phyloP scores from a whole-genome alignment of 2,888 invertebrate species.

The Caenorhabditis afra region DNA sequence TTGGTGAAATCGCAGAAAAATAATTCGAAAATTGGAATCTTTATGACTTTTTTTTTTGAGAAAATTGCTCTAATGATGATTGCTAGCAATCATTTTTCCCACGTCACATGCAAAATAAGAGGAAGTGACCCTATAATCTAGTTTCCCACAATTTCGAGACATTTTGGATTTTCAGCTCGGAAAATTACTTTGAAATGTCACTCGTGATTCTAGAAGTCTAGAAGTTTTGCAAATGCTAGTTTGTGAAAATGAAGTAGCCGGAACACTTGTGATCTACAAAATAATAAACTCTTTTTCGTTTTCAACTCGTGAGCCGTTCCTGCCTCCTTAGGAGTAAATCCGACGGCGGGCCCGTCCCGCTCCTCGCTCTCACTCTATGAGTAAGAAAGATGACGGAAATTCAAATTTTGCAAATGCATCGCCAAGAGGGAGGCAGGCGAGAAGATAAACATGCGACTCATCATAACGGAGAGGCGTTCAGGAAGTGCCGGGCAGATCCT shows the following conservation, averaged over 20 bases:
- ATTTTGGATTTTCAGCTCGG: no score
- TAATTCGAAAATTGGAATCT: no score
- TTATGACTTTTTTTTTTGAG: no score
- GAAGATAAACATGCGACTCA: slow-evolving; percentile 47
- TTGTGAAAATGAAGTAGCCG: neutral
- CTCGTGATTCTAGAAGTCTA: no score
- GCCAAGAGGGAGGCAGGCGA: slow-evolving; percentile 7
- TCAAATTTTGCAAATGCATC: slow-evolving; percentile 45
- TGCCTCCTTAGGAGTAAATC: slow-evolving; percentile 42
- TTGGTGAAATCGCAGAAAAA: no score
- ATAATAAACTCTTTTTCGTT: slow-evolving; percentile 6
- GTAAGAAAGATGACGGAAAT: slow-evolving; percentile 39
- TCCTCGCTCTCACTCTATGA: slow-evolving; percentile 29
- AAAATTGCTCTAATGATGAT: no score
- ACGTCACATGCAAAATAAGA: no score
- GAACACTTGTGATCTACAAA: slow-evolving; percentile 17
- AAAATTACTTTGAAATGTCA: no score
- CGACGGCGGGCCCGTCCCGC: slow-evolving; percentile 2
- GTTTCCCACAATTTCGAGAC: no score
- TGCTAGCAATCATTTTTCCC: no score
- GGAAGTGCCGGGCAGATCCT: neutral
- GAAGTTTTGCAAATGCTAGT: no score
- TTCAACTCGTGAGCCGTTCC: slow-evolving; percentile 11
- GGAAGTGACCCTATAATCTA: no score
- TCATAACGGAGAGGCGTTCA: slow-evolving; percentile 31